Evolutionary conservation across 2,888 invertebrate genomes (phyloP).

Genomic region (Cacoxenus indagator): DNA sequence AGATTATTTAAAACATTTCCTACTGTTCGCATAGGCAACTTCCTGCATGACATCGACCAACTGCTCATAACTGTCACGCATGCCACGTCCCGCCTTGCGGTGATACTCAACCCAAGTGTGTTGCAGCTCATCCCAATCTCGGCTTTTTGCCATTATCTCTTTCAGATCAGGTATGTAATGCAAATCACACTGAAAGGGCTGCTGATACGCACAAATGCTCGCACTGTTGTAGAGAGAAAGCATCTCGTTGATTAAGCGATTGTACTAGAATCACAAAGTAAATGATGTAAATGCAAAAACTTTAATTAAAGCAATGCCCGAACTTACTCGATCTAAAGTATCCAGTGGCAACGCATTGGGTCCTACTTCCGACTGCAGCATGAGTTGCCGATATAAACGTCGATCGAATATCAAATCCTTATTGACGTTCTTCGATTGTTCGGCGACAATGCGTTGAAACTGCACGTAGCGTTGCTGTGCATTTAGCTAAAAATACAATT

Average conservation of each 20-base stretch:
- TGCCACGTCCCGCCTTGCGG: conserved; percentile 84
- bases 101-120: conserved; percentile 94
- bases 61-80: conserved; percentile 85
- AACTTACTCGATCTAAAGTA: conserved; percentile 83
- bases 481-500: conserved; percentile 75
- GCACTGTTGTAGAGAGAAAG: conserved; percentile 88
- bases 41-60: conserved; percentile 84
- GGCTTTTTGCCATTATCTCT: conserved; percentile 82
- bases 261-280: conserved; percentile 76
- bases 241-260: conserved; percentile 90
- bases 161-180: conserved; percentile 84
- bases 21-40: conserved; percentile 85
- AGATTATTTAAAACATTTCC: too few relatives aligned
- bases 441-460: conserved; percentile 85
- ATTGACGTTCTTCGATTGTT: conserved; percentile 80
- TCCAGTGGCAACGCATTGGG: conserved; percentile 87
- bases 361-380: conserved; percentile 84
- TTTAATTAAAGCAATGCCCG: background rate
- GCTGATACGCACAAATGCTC: conserved; percentile 86
- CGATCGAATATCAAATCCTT: conserved; percentile 78
- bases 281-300: background rate
- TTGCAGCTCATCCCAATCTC: conserved; percentile 90
- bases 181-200: conserved; percentile 85
- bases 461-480: conserved; percentile 86
- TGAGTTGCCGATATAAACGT: conserved; percentile 79